These are phyloP conservation scores for Xiphias gladius DNA, from an alignment of 2,113 vertebrate species.

Conservation along the genomic window DNA sequence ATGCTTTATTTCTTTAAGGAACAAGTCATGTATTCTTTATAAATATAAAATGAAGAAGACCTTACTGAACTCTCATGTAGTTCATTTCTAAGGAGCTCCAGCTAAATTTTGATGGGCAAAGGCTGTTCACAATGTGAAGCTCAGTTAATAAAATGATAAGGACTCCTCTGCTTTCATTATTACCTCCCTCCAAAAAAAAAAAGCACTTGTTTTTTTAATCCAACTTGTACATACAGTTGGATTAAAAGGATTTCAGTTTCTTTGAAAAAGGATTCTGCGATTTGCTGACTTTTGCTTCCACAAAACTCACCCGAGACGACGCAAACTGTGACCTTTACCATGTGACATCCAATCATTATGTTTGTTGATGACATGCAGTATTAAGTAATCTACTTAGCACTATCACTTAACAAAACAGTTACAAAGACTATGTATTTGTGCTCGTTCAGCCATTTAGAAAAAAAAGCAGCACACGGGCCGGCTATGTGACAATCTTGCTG, in stretches of 20 bases:
- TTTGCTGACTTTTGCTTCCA: conserved; percentile 15
- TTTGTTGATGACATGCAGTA: conserved; percentile 52
- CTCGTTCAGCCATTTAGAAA: conserved; percentile 73
- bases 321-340: conserved; percentile 21
- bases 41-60: conserved; percentile 67
- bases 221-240: no score
- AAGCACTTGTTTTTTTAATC: no score
- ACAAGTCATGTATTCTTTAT: conserved; percentile 51
- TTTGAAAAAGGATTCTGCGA: no score
- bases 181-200: background rate
- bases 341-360: conserved; percentile 34
- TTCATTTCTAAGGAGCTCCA: conserved; percentile 32
- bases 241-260: no score
- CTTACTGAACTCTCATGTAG: conserved; percentile 45
- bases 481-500: conserved; percentile 74
- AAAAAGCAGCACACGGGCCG: conserved; percentile 53
- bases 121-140: conserved; percentile 20
- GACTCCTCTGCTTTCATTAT: background rate
- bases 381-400: conserved; percentile 71
- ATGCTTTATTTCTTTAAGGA: conserved; percentile 55
- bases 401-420: conserved; percentile 72
- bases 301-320: background rate
- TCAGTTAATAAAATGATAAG: background rate
- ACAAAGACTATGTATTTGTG: conserved; percentile 72
- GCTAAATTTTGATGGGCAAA: background rate